Conservation (phyloP, 2,797 vertebrate species). For the Vireo griseus region DNA sequence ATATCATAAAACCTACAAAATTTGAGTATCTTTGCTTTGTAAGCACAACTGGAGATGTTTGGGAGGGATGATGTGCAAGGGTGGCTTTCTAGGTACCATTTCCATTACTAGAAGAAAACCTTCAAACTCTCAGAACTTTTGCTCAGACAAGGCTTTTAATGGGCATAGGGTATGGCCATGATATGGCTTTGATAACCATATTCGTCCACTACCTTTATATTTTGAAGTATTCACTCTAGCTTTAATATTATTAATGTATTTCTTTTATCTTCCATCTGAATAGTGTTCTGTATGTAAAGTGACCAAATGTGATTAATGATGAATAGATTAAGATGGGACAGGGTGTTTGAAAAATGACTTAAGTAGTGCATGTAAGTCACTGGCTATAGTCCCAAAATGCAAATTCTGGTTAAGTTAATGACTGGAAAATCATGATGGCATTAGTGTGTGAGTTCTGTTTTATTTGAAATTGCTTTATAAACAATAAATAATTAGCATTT, state of each 20-base stretch:
- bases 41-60: not conserved
- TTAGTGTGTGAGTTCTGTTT: constrained; percentile 65
- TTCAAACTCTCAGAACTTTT: not conserved
- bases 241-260: constrained; percentile 80
- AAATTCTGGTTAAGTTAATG: constrained; percentile 82
- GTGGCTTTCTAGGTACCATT: not conserved
- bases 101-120: not conserved
- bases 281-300: constrained; percentile 79
- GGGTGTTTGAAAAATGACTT: constrained; percentile 82
- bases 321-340: constrained; percentile 81
- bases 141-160: constrained; percentile 24
- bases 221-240: constrained; percentile 69
- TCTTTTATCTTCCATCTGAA: constrained; percentile 80
- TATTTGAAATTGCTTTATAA: constrained; percentile 77
- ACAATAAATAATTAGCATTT: constrained; percentile 80
- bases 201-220: constrained; percentile 65
- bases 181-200: constrained; percentile 66
- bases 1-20: not conserved
- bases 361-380: constrained; percentile 78
- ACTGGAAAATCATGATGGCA: constrained; percentile 77
- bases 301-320: constrained; percentile 83
- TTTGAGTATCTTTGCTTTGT: not conserved
- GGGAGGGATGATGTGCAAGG: not conserved
- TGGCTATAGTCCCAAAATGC: constrained; percentile 83
- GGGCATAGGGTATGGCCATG: not conserved